A percentile compares a stretch with the other conserved stretches of the same genome.
phyloP scores from a whole-genome alignment of 2,797 vertebrate genomes.

The Hemitrygon akajei region DNA sequence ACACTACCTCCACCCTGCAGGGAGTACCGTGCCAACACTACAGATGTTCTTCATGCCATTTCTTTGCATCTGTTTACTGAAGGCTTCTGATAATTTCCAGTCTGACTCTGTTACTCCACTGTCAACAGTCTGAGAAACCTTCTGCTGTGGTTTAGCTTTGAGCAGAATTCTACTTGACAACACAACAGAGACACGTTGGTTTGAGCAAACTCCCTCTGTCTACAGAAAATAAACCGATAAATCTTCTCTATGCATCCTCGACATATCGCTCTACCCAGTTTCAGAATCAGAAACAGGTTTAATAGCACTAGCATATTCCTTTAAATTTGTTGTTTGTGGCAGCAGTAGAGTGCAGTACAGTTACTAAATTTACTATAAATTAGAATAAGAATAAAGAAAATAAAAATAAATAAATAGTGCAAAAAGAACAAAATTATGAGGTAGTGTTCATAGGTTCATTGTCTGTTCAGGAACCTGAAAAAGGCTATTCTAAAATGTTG shows the following conservation, averaged over 20 bases:
- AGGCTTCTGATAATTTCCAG: background rate
- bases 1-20: background rate
- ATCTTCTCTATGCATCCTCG: background rate
- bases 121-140: background rate
- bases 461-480: too few species aligned
- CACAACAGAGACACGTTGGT: background rate
- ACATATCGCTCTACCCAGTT: too few species aligned
- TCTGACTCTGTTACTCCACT: background rate
- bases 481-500: too few species aligned
- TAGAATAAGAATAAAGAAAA: too few species aligned
- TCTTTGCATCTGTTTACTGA: conserved; percentile 9
- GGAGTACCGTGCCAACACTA: background rate
- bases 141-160: background rate
- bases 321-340: too few species aligned
- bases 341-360: too few species aligned
- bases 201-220: background rate
- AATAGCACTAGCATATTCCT: too few species aligned
- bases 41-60: background rate
- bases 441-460: too few species aligned
- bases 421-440: too few species aligned
- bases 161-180: background rate
- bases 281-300: too few species aligned
- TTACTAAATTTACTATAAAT: too few species aligned
- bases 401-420: too few species aligned
- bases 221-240: background rate